A percentile compares a stretch with the other conserved stretches of the same genome.
Conservation (phyloP, 1,140 invertebrate species). For the Drosophila cardini region DNA sequence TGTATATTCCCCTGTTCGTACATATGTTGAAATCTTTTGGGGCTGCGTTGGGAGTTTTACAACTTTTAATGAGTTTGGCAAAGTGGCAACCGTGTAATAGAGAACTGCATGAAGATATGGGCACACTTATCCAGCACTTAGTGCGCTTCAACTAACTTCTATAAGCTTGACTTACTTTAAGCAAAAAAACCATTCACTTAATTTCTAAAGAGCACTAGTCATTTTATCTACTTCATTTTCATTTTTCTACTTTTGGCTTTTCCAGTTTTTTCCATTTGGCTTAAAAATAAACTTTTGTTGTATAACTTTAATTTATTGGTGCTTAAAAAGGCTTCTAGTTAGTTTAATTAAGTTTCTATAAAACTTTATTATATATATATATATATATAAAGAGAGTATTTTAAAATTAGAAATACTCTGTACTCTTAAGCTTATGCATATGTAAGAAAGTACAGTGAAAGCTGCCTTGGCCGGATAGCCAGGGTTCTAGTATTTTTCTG, state of each 20-base stretch:
- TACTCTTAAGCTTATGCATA: background rate
- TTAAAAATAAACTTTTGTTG: slow-evolving; percentile 23
- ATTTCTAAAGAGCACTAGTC: background rate
- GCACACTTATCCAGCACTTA: slow-evolving; percentile 7
- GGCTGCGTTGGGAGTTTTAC: slow-evolving; percentile 1
- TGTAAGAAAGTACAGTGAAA: no score
- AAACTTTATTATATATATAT: no score
- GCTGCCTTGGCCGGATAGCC: no score
- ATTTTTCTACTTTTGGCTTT: background rate
- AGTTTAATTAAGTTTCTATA: no score
- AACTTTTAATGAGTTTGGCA: slow-evolving; percentile 57
- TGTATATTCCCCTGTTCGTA: slow-evolving; percentile 1
- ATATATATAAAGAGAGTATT: no score
- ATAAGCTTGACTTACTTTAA: background rate
- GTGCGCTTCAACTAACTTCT: slow-evolving; percentile 12
- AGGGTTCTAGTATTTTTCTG: no score
- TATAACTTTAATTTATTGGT: no score
- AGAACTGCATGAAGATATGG: background rate
- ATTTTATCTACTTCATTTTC: slow-evolving; percentile 8
- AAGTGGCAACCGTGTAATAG: slow-evolving; percentile 4
- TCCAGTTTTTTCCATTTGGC: background rate
- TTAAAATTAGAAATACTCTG: no score
- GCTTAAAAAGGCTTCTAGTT: no score
- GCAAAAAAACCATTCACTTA: background rate
- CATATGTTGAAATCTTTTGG: slow-evolving; percentile 19